Conservation (phyloP, 2,888 invertebrate genomes). For the Melanargia galathea region DNA sequence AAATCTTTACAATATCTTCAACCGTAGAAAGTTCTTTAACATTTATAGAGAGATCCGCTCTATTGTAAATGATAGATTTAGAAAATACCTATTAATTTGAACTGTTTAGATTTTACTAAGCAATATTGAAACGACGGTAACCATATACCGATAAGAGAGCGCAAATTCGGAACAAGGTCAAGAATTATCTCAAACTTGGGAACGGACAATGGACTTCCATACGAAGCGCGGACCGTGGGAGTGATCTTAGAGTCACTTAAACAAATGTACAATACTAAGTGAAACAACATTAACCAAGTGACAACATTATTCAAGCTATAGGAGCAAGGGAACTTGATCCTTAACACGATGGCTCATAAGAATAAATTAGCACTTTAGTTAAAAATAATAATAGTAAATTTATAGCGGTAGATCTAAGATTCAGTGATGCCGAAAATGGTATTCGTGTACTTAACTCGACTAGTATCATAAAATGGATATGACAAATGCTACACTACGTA, state of each 20-base stretch:
- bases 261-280: constrained; percentile 42
- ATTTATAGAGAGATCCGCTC: constrained; percentile 1
- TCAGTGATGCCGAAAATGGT: constrained; percentile 52
- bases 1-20: constrained; percentile 19
- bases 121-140: constrained; percentile 44
- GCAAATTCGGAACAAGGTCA: constrained; percentile 74
- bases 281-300: constrained; percentile 36
- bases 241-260: constrained; percentile 63
- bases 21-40: constrained; percentile 10
- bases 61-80: constrained; percentile 2
- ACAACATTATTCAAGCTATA: constrained; percentile 39
- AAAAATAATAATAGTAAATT: constrained; percentile 34
- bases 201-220: constrained; percentile 68
- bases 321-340: constrained; percentile 30
- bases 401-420: constrained; percentile 46
- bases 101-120: constrained; percentile 13
- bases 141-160: constrained; percentile 42
- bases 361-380: constrained; percentile 24
- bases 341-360: constrained; percentile 30
- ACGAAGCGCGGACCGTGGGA: constrained; percentile 67
- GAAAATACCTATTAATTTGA: constrained; percentile 22
- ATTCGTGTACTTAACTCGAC: constrained; percentile 49
- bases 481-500: constrained; percentile 45
- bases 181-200: constrained; percentile 68
- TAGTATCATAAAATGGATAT: constrained; percentile 48